Evolutionary conservation across 2,113 vertebrate species (phyloP), one percentile per base, ranked within the genome.

Genomic region (Cepphus grylle): DNA sequence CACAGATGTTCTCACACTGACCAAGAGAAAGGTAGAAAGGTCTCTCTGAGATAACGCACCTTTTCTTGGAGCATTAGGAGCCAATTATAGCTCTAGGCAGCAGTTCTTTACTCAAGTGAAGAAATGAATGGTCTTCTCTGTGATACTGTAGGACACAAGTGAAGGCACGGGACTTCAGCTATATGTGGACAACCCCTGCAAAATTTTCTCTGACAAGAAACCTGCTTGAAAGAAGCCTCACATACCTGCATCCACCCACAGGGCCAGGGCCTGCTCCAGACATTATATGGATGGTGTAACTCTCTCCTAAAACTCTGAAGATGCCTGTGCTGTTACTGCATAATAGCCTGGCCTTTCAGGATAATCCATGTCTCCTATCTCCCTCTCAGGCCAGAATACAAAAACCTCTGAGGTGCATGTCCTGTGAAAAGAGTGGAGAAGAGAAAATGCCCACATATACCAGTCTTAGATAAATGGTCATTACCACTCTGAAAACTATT

Each of bases 231-330:
- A 78, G 4, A 34, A 43, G 12, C 5, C 7, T 91, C 12, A 4
- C 22, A 36, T 23, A 12, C 4, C 13, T 81, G 18, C 18, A 47
- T 5, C 2, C 8, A 4, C 59, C 17, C 8, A 6, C 17, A 90
- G 43, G 66, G 18, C 15, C 49, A 76, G 27, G 6, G 4, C 5
- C 43, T 80, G 20, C 16, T 82, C 27, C 38, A 73, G 40, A 9
- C 18, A 4, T 45, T 2, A 0, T 4, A 47, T 1, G 2, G 6
- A 29, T 52, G 4, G 5, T 38, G 1, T 30, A 72, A 77, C 9
- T 65, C 7, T 18, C 32, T 43, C 40, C 13, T 7, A 70, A 63
- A 80, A 34, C 8, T 53, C 42, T 61, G 47, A 88, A 19, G 12
- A 4, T 8, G 1, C 6, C 6, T 74, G 10, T 74, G 34, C 42